Conservation (phyloP, 2,113 vertebrate species). For the Anser cygnoides region DNA sequence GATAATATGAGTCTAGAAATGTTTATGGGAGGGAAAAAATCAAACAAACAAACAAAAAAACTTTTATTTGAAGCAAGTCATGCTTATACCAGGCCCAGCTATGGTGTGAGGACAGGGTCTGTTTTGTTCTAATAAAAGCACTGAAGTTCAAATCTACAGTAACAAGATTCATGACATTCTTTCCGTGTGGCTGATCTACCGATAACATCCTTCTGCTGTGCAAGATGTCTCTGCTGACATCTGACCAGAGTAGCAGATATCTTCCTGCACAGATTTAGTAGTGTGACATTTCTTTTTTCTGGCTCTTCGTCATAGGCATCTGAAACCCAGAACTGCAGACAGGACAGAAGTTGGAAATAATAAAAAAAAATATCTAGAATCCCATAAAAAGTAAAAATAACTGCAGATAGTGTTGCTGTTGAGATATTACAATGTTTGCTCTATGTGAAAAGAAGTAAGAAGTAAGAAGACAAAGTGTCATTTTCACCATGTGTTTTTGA, state of each 20-base stretch:
- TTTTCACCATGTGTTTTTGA: background rate
- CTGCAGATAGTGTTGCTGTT: background rate
- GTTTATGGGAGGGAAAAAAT: background rate
- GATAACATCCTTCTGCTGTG: conserved; percentile 6
- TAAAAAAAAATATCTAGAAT: background rate
- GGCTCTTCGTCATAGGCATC: conserved; percentile 12
- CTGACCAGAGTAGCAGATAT: conserved; percentile 2
- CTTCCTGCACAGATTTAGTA: conserved; percentile 6
- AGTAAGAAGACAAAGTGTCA: background rate
- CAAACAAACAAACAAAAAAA: background rate
- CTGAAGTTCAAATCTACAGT: background rate
- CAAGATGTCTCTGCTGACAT: conserved; percentile 51
- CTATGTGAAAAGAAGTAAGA: background rate
- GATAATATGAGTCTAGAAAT: background rate
- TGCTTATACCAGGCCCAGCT: background rate
- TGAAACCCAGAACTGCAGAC: background rate
- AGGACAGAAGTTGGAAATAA: background rate
- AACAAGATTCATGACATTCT: background rate
- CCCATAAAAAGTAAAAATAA: conserved; percentile 6
- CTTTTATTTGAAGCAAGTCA: background rate
- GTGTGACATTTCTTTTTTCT: conserved; percentile 32
- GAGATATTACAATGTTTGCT: background rate
- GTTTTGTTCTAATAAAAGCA: background rate
- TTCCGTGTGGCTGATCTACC: background rate
- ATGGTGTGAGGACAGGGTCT: background rate